Conservation (phyloP, 1,140 invertebrate species). For the Drosophila kepulauana region DNA sequence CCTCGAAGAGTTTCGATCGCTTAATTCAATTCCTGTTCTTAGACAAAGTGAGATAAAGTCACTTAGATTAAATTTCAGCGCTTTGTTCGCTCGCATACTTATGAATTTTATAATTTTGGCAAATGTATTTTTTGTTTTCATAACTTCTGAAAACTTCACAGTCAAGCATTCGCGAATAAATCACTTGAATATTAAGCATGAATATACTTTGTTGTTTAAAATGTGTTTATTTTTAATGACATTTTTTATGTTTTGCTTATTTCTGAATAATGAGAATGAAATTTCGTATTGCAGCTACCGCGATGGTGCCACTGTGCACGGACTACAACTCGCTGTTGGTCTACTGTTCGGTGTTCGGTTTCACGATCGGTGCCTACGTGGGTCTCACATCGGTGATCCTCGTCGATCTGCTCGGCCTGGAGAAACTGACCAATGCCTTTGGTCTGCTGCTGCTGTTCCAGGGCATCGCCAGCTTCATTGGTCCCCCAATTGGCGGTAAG, state of each 20-base stretch:
- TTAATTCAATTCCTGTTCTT: too few relatives aligned
- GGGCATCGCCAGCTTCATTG: conserved; percentile 95
- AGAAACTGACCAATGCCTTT: conserved; percentile 96
- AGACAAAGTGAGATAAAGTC: too few relatives aligned
- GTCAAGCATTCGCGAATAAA: too few relatives aligned
- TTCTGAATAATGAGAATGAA: not conserved
- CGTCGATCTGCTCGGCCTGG: conserved; percentile 94
- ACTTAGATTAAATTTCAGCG: too few relatives aligned
- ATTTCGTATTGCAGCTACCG: conserved; percentile 89
- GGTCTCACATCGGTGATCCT: conserved; percentile 96
- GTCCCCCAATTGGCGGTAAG: conserved; percentile 94
- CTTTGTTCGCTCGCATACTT: too few relatives aligned
- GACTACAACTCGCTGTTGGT: conserved; percentile 89
- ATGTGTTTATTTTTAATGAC: too few relatives aligned
- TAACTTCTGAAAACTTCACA: too few relatives aligned
- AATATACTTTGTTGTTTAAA: too few relatives aligned
- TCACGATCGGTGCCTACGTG: conserved; percentile 96
- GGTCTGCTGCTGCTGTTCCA: conserved; percentile 96
- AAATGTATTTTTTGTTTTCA: too few relatives aligned
- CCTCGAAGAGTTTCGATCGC: not conserved
- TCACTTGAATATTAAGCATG: too few relatives aligned
- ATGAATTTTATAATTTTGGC: too few relatives aligned
- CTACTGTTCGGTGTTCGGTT: conserved; percentile 94
- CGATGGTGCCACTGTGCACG: conserved; percentile 90
- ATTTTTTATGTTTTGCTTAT: too few relatives aligned